These are phyloP conservation scores for Sebastiscus tertius DNA, from an alignment of 2,797 vertebrate species.

Conservation along the genomic window DNA sequence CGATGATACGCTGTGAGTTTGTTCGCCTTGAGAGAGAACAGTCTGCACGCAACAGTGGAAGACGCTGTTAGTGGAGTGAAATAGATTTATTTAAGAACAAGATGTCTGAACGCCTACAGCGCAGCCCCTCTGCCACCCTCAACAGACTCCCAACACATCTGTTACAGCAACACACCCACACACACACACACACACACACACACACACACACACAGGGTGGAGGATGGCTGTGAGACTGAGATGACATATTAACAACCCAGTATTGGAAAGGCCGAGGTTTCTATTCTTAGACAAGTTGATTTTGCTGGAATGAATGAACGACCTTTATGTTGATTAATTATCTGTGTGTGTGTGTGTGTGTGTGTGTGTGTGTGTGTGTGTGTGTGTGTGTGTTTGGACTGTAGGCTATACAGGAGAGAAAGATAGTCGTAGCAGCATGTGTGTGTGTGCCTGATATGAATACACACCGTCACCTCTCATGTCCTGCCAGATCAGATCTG, in stretches of 20 bases:
- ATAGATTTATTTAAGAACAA: slow-evolving; percentile 63
- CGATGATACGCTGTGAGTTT: not conserved
- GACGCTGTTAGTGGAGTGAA: slow-evolving; percentile 45
- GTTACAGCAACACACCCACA: slow-evolving; percentile 23
- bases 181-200: not conserved
- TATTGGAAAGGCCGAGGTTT: slow-evolving; percentile 39
- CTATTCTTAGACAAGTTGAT: slow-evolving; percentile 47
- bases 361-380: not conserved
- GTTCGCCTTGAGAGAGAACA: not conserved
- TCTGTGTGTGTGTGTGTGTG: not conserved
- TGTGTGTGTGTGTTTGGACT: not conserved
- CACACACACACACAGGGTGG: not conserved
- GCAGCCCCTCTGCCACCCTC: slow-evolving; percentile 33
- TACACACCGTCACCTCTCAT: slow-evolving; percentile 54
- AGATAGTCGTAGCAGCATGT: not conserved
- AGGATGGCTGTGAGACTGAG: slow-evolving; percentile 36
- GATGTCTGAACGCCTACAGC: slow-evolving; percentile 58
- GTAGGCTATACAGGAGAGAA: not conserved
- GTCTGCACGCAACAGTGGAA: slow-evolving; percentile 23
- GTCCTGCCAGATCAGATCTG: slow-evolving; percentile 42
- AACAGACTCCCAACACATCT: slow-evolving; percentile 65
- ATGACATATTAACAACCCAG: slow-evolving; percentile 36
- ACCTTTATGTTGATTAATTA: slow-evolving; percentile 46
- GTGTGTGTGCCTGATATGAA: slow-evolving; percentile 39
- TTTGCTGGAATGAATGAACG: slow-evolving; percentile 32